A percentile compares a stretch with the other conserved stretches of the same genome.
These are phyloP conservation scores for Acheta domesticus DNA, from an alignment of 2,888 invertebrate species.

Conservation along the genomic window DNA sequence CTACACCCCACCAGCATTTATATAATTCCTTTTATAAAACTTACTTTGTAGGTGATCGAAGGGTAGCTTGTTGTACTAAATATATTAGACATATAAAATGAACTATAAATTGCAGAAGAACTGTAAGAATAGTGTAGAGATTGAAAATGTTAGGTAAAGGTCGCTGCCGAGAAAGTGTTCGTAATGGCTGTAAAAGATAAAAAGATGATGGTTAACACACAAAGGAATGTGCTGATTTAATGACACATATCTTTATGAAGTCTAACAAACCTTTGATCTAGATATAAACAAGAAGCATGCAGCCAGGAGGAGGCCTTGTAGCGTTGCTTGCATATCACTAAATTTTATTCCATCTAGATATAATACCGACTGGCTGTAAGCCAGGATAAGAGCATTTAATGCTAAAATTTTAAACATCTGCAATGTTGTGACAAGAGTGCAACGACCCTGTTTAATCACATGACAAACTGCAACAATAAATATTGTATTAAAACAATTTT, in stretches of 20 bases:
- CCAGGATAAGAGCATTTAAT: constrained; percentile 92
- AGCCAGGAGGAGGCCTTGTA: constrained; percentile 92
- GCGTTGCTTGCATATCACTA: constrained; percentile 94
- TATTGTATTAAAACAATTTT: constrained; percentile 37
- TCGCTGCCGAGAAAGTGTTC: constrained; percentile 85
- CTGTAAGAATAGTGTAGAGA: constrained; percentile 92
- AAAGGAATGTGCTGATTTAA: not conserved
- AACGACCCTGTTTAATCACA: constrained; percentile 98
- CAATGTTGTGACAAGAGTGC: constrained; percentile 96
- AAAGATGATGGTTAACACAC: not conserved
- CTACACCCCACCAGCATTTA: not conserved
- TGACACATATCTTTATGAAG: not conserved
- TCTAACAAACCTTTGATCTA: constrained; percentile 75
- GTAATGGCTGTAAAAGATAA: constrained; percentile 69
- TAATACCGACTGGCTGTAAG: constrained; percentile 97
- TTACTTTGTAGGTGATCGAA: constrained; percentile 68
- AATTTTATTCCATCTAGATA: constrained; percentile 98
- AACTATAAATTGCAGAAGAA: constrained; percentile 88
- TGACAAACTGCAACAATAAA: constrained; percentile 77
- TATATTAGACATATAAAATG: constrained; percentile 90
- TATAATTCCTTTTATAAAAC: constrained; percentile 33
- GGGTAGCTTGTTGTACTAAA: constrained; percentile 77
- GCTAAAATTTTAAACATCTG: constrained; percentile 99
- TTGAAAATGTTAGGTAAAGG: constrained; percentile 99
- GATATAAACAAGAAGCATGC: constrained; percentile 98